Evolutionary conservation across 2,888 invertebrate genomes (phyloP).

Genomic region (Pterobdella sp.): DNA sequence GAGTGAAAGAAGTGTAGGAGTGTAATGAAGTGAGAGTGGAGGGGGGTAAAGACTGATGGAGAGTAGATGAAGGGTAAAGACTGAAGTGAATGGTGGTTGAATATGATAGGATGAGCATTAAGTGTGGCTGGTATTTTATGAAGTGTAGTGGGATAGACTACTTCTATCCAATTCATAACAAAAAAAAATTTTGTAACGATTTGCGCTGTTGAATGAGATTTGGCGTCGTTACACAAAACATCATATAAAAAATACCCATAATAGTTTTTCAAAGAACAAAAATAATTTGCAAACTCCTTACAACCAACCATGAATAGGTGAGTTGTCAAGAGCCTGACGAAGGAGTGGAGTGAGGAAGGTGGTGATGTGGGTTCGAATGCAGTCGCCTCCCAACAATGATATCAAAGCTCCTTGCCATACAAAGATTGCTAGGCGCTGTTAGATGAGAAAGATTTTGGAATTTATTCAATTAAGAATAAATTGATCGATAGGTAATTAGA

Average conservation of each 20-base stretch:
- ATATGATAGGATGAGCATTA: too few relatives aligned
- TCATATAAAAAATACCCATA: neutral
- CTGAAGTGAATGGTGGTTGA: too few relatives aligned
- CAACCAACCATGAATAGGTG: slow-evolving; percentile 11
- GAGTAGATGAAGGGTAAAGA: too few relatives aligned
- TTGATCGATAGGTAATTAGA: too few relatives aligned
- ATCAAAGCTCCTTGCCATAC: slow-evolving; percentile 24
- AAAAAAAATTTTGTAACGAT: too few relatives aligned
- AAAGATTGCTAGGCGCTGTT: slow-evolving; percentile 20
- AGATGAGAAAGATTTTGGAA: neutral
- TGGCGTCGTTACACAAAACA: too few relatives aligned
- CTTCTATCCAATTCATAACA: too few relatives aligned
- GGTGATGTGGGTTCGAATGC: neutral
- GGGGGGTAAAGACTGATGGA: too few relatives aligned
- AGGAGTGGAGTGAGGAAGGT: slow-evolving; percentile 18
- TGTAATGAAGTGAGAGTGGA: neutral
- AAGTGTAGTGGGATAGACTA: too few relatives aligned
- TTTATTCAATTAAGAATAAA: too few relatives aligned
- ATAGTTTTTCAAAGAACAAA: neutral
- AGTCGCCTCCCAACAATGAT: neutral
- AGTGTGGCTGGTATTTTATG: too few relatives aligned
- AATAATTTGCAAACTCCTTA: neutral
- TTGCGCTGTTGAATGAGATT: too few relatives aligned
- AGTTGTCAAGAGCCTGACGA: slow-evolving; percentile 18
- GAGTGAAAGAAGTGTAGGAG: neutral